These are phyloP conservation scores for Hybognathus amarus DNA, from an alignment of 2,797 vertebrate species.

Conservation along the genomic window DNA sequence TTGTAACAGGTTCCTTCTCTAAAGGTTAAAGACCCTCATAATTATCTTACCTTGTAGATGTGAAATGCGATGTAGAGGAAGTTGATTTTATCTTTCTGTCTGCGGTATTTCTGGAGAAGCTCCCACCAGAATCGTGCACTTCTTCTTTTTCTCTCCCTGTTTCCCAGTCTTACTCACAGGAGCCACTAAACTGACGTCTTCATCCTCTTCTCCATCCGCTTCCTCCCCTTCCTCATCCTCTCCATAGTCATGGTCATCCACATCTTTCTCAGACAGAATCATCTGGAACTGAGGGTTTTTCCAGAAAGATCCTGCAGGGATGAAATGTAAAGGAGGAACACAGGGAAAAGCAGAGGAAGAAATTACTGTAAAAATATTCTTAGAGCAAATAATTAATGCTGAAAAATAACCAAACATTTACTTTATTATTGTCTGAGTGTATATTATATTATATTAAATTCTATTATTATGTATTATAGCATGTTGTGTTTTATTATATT, in stretches of 20 bases:
- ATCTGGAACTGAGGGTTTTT: constrained; percentile 82
- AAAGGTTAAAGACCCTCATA: background rate
- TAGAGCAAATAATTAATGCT: background rate
- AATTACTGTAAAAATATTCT: background rate
- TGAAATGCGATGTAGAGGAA: constrained; percentile 78
- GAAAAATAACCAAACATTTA: background rate
- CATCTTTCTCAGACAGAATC: constrained; percentile 72
- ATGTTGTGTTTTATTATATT: background rate
- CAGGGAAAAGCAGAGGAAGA: background rate
- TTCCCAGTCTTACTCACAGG: constrained; percentile 57
- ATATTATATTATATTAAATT: background rate
- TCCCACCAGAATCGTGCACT: constrained; percentile 79
- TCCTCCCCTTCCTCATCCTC: constrained; percentile 63
- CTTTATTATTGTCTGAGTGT: background rate
- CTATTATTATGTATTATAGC: background rate
- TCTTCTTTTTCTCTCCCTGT: constrained; percentile 65
- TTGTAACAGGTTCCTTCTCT: background rate
- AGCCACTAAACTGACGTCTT: background rate
- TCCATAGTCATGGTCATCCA: constrained; percentile 59
- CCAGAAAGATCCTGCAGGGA: constrained; percentile 75
- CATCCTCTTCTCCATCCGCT: constrained; percentile 50
- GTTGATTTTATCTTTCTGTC: constrained; percentile 69
- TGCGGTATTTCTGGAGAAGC: constrained; percentile 80
- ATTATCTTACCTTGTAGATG: constrained; percentile 73
- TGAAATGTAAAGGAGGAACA: background rate